Evolutionary conservation across 2,888 invertebrate genomes (phyloP), one percentile per base, ranked within the genome.

Genomic region (Aricia artaxerxes): DNA sequence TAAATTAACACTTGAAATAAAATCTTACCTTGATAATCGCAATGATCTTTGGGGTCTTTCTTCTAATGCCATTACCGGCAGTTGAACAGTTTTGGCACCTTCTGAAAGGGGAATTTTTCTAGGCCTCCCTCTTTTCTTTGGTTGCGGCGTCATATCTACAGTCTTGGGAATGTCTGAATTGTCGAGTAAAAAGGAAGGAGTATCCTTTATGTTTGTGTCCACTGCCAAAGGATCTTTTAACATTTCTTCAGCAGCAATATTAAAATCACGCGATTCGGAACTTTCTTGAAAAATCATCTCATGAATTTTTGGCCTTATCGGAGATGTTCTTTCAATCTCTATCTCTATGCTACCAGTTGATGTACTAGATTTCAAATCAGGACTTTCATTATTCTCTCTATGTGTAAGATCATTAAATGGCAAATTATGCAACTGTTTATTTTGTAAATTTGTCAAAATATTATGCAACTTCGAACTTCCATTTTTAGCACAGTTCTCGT

Each of bases 381-480:
- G 84, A 81, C 86, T 85, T 80, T 87, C 85, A 80, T 86, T 85
- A 81, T 90, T 91, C 73, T 90, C 91, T 80, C 88, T 83, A 81
- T 88, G 86, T 82, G 90, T 89, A 16, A 90, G 83, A 80, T 90
- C 90, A 82, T 87, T 91, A 76, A 89, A 85, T 72, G 91, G 85
- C 82, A 91, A 83, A 60, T 87, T 85, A 85, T 93, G 91, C 81
- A 91, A 87, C 83, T 93, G 92, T 83, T 94, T 93, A 31, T 89
- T 90, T 85, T 94, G 93, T 82, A 94, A 88, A 85, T 92, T 94
- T 4, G 93, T 90, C 64, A 94, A 85, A 83, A 95, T 94, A 83
- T 92, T 94, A 81, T 93, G 94, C 82, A 95, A 85, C 83, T 94
- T 94, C 1, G 95, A 94, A 84, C 94, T 94, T n/a, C 94, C 95